A percentile compares a stretch with the other conserved stretches of the same genome.
These are phyloP conservation scores for Adelosebastes latens DNA, from an alignment of 2,797 vertebrate genomes.

Conservation along the genomic window DNA sequence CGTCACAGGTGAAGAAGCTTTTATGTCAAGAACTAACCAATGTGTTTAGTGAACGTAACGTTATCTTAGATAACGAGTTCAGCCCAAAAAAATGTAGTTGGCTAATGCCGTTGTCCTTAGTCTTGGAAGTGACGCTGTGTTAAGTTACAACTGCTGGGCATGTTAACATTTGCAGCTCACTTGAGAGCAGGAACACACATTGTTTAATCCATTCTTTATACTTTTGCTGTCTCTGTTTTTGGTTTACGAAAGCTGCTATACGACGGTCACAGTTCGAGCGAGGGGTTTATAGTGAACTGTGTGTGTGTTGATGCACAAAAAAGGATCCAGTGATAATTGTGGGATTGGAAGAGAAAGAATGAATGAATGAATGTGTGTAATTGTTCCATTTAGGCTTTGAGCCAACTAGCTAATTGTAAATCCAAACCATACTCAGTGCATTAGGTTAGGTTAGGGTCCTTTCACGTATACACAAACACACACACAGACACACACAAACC, in stretches of 20 bases:
- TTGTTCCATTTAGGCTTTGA: slow-evolving; percentile 30
- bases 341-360: neutral
- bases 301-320: neutral
- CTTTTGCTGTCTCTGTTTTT: neutral
- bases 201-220: neutral
- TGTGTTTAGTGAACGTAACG: no score
- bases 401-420: slow-evolving; percentile 51
- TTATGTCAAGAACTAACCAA: no score
- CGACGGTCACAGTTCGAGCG: no score
- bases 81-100: no score
- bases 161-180: neutral
- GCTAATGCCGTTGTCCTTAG: rapidly evolving
- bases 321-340: neutral
- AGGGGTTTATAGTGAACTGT: neutral
- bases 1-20: no score
- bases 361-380: slow-evolving; percentile 13
- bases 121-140: neutral
- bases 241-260: neutral
- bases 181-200: neutral
- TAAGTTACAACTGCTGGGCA: neutral
- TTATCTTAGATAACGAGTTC: no score
- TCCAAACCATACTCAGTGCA: slow-evolving; percentile 25
- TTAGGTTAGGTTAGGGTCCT: slow-evolving; percentile 10
- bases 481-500: neutral
- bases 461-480: slow-evolving; percentile 5